A percentile compares a stretch with the other conserved stretches of the same genome.
Conservation (phyloP, 2,888 invertebrate genomes). For the Melieria picta region DNA sequence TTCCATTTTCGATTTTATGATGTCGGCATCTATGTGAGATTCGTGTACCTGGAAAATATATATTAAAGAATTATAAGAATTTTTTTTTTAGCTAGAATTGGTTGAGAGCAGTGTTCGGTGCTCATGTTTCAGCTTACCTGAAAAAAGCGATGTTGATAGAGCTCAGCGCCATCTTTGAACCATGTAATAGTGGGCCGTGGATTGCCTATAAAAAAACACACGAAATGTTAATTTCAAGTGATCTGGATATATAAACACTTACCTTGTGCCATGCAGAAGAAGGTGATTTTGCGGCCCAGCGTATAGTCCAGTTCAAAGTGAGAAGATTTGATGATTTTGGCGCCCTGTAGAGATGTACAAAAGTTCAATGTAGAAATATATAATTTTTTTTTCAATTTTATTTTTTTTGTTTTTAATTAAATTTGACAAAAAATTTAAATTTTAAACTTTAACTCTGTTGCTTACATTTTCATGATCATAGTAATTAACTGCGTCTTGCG, state of each 20-base stretch:
- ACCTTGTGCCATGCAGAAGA: constrained; percentile 90
- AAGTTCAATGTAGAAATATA: too few relatives aligned
- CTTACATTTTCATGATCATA: constrained; percentile 87
- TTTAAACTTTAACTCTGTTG: background rate
- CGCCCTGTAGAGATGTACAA: constrained; percentile 72
- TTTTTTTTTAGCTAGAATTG: too few relatives aligned
- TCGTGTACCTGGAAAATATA: constrained; percentile 78
- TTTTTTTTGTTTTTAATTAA: too few relatives aligned
- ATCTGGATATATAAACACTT: constrained; percentile 46
- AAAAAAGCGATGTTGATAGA: constrained; percentile 87
- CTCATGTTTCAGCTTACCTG: constrained; percentile 70
- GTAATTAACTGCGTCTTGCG: constrained; percentile 88
- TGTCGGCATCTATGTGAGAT: constrained; percentile 82
- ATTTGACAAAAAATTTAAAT: background rate
- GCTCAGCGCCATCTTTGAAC: constrained; percentile 96
- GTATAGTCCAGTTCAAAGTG: constrained; percentile 94
- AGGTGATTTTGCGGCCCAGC: constrained; percentile 91
- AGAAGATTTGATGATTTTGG: constrained; percentile 86
- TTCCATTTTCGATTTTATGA: constrained; percentile 91
- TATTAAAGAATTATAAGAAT: too few relatives aligned
- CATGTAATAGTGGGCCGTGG: constrained; percentile 93
- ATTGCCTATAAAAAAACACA: constrained; percentile 57
- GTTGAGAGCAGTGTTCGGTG: background rate
- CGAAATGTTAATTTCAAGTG: background rate
- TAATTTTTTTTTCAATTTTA: too few relatives aligned